Evolutionary conservation across 1,140 invertebrate genomes (phyloP), one percentile per base, ranked within the genome.

Genomic region (Papilio polytes): DNA sequence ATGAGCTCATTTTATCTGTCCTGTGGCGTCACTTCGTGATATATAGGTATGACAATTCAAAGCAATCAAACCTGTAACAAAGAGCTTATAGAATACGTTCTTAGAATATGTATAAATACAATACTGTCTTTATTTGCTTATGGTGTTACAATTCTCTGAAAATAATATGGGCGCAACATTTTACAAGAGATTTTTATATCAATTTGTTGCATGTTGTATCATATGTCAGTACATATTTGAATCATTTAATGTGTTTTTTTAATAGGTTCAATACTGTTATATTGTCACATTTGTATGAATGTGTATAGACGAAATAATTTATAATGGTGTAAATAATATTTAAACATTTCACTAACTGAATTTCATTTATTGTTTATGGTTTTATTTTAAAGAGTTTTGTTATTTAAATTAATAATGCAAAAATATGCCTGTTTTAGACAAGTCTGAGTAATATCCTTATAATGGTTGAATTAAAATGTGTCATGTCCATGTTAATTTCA

Each of bases 61-160:
- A 56, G 36, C 70, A 53, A 66, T 18, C 26, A 31, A 73, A 4
- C n/a, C 59, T 74, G 15, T 59, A 59, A 81, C 80, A 81, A 76
- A 66, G 74, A 26, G 15, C 15, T 41, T 44, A 81, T 66, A 77
- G 73, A 76, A 46, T 77, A 31, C 44, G 26, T 81, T 77, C 80
- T 59, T 22, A 70, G 80, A 76, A 77, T 22, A 18, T 41, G 66
- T 78, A 41, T 78, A 63, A 78, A 66, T 36, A n/a, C 77, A 44
- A 46, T 66, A 77, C 59, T 51, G 36, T 74, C 63, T 56, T 74
- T 80, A 72, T 81, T 81, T 46, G 48, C 66, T 26, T 80, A 66
- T 59, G 63, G 2, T 66, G 63, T 76, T 22, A 76, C 2, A 76
- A 76, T 76, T 76, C 74, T 76, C 12, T 18, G 74, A 48, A 76